Base-by-base conservation (phyloP, 2,797 vertebrate species). In the Cuculus canorus region DNA sequence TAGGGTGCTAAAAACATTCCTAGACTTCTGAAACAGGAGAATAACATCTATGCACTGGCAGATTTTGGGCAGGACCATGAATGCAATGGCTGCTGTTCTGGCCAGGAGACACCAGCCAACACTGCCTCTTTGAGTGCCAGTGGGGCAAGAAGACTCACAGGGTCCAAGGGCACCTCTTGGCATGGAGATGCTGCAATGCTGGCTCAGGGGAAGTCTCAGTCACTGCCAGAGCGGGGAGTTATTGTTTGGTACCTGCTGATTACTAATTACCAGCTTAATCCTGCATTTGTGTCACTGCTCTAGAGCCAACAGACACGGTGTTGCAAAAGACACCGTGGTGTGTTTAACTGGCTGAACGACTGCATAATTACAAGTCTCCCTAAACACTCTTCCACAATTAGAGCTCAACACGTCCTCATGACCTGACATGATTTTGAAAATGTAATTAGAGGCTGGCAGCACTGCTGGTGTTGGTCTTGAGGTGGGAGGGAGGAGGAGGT, bases 331-430 rank as follows among this genome's bases (percentile, higher is more conserved):
- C 81, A 84, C 70, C 5, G 4, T 19, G 87, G 59, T 90, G 71
- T 59, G 87, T 89, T 97, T 95, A 88, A 69, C 90, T 11, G n/a
- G 65, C 68, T 92, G 96, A 93, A 96, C 89, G 82, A 88, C 92
- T 76, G n/a, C 39, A 52, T 86, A 82, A 93, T 97, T 95, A 95
- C 21, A 54, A 82, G 88, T 84, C 92, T 97, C 91, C 61, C 82
- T 77, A 21, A 93, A 75, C 9, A 4, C 73, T 96, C 41, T 90
- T 86, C 86, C 76, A 86, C 85, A 93, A 84, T 95, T 93, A 92
- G 70, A 96, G 56, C 66, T 79, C 77, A 71, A 90, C 77, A 82
- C 43, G 59, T 92, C 94, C 84, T 90, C 59, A 19, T 19, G 8
- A 95, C 89, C 93, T 84, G 91, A 94, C 95, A 94, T 71, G 80